Evolutionary conservation across 2,888 invertebrate species (phyloP), one percentile per base, ranked within the genome.

Genomic region (Caenorhabditis imperialis): DNA sequence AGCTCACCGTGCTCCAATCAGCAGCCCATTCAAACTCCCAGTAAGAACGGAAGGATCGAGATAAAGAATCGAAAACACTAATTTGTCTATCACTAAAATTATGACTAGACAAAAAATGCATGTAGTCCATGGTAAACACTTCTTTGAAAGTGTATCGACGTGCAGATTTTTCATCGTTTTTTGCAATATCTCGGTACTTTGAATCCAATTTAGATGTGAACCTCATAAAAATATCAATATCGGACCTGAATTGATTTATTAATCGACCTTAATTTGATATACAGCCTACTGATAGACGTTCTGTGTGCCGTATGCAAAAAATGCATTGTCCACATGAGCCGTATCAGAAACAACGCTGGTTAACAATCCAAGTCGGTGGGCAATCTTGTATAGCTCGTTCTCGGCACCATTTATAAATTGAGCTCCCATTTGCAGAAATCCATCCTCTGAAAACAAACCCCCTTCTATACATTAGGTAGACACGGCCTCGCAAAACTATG

Each of bases 1-100:
- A n/a, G 42, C 50, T 25, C 30, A 74, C 82, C 42, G 79, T 81
- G 25, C 72, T 78, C 84, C 84, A 84, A 42, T 84, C 82, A 16
- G 85, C 81, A 12, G 84, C 83, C 85, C 86, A 86, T 58, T 86
- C 86, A 45, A 83, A 81, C 54, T 86, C 86, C 78, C 84, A 86
- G 50, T 84, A 86, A 8, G 81, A 75, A 37, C 77, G 62, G 71
- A 81, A 86, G 6, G 82, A 75, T 22, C 81, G 62, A n/a, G 82
- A 75, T 4, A 86, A 48, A 0, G 83, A 81, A 20, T 85, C 81
- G 57, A 83, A 85, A 1, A 81, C 67, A 23, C 79, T 63, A 23
- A 55, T 63, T 23, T 79, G 75, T 18, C 73, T 60, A 7, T 76
- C 74, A 7, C 74, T 55, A 25, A 81, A 76, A 47, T 80, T 76